Evolutionary conservation across 1,140 invertebrate genomes (phyloP).

Genomic region (Drosophila mayri): DNA sequence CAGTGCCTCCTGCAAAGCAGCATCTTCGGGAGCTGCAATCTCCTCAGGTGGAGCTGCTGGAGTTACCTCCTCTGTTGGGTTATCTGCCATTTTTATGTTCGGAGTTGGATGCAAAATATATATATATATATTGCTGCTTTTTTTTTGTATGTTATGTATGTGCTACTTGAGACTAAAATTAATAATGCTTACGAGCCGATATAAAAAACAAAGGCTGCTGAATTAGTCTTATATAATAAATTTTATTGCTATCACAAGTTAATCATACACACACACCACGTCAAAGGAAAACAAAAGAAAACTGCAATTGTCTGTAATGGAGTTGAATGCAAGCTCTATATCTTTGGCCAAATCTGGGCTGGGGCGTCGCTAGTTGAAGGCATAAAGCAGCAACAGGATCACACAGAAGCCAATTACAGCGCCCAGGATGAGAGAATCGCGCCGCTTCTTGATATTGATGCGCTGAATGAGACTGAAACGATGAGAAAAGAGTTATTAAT

Average conservation of each 20-base stretch:
- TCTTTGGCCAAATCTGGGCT: constrained; percentile 51
- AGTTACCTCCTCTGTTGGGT: constrained; percentile 2
- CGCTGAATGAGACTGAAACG: constrained; percentile 96
- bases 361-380: constrained; percentile 86
- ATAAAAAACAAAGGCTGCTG: not conserved
- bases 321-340: constrained; percentile 45
- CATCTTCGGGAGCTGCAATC: not conserved
- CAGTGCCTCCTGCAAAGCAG: not conserved
- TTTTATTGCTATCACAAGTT: constrained; percentile 81
- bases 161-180: constrained; percentile 3
- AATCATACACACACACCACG: constrained; percentile 71
- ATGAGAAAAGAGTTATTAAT: constrained; percentile 86
- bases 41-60: not conserved
- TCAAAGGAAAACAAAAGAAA: constrained; percentile 49
- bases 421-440: constrained; percentile 96
- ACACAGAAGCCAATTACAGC: constrained; percentile 93
- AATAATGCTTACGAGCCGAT: not conserved
- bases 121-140: not conserved
- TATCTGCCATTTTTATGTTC: constrained; percentile 19
- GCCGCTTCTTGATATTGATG: constrained; percentile 95
- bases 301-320: constrained; percentile 39
- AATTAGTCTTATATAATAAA: constrained; percentile 47
- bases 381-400: constrained; percentile 94
- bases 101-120: not conserved
- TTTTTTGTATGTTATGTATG: not conserved